phyloP scores from a whole-genome alignment of 2,113 vertebrate genomes.

The Brienomyrus brachyistius region DNA sequence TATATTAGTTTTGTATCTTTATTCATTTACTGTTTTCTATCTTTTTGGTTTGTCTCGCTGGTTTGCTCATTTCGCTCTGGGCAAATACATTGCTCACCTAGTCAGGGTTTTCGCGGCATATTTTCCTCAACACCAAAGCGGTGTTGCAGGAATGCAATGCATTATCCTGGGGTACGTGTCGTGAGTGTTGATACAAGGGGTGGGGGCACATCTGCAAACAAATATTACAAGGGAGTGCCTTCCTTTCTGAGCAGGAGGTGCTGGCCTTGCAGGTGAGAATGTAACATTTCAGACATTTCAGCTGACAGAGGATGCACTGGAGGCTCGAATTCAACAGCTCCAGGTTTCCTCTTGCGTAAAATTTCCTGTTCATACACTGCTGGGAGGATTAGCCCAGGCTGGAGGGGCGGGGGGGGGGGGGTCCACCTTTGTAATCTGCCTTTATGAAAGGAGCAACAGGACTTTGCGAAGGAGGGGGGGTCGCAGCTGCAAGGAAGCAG shows the following conservation, averaged over 20 bases:
- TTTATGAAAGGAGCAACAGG: neutral
- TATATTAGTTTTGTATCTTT: neutral
- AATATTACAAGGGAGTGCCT: neutral
- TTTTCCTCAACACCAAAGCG: neutral
- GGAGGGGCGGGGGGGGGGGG: neutral
- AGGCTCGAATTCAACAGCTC: conserved; percentile 4
- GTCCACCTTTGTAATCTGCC: conserved; percentile 1
- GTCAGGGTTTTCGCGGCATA: neutral
- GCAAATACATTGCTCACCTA: neutral
- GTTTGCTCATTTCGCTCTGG: neutral
- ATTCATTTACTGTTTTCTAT: neutral
- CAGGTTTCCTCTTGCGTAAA: conserved; percentile 21
- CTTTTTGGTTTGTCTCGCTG: neutral
- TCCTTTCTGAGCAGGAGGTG: conserved; percentile 9
- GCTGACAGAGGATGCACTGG: conserved; percentile 8
- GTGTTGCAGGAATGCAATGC: neutral
- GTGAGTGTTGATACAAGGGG: neutral
- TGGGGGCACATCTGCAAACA: neutral
- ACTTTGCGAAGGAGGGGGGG: neutral
- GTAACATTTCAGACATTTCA: conserved; percentile 7
- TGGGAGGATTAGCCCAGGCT: neutral
- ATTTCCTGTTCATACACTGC: neutral
- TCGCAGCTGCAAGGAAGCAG: neutral
- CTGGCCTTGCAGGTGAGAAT: conserved; percentile 19
- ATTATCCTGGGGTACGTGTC: neutral